Evolutionary conservation across 1,140 invertebrate species (phyloP).

Genomic region (Bombyx mori): ASM3026992v2 NC_085121.1:16555001-16555500

Average conservation of each 20-base stretch:
- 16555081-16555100: background rate
- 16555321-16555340: constrained; percentile 51
- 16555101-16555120: background rate
- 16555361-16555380: constrained; percentile 72
- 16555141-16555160: constrained; percentile 23
- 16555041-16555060: constrained; percentile 4
- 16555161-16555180: constrained; percentile 63
- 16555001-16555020: too few species aligned
- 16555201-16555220: constrained; percentile 57
- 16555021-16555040: background rate
- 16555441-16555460: constrained; percentile 62
- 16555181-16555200: constrained; percentile 24
- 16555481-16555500: constrained; percentile 76
- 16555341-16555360: constrained; percentile 52
- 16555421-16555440: constrained; percentile 66
- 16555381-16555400: constrained; percentile 68
- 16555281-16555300: constrained; percentile 71
- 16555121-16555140: too few species aligned
- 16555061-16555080: background rate
- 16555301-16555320: constrained; percentile 53
- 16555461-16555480: constrained; percentile 75
- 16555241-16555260: constrained; percentile 89
- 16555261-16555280: constrained; percentile 82
- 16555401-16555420: constrained; percentile 74
- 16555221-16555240: constrained; percentile 71